Base-by-base conservation (phyloP, 1,140 invertebrate species). In the Bombus superbus region DNA sequence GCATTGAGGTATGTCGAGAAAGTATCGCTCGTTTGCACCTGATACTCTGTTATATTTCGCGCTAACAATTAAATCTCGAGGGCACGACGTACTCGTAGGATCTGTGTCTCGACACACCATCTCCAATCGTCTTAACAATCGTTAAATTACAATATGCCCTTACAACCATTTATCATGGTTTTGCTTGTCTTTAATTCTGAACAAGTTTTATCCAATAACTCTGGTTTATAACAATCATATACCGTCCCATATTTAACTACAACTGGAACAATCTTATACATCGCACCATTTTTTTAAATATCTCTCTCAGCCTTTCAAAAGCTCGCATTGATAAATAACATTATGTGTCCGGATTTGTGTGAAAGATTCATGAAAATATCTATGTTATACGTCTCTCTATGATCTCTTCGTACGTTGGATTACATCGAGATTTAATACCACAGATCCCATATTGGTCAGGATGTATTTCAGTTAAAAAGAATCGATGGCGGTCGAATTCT, bases 31-130 rank as follows among this genome's bases (percentile, higher is more conserved):
- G 35, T 68, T 53, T 69, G 32, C 8, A 66, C 42, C 28, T 22
- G 42, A 57, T 81, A 81, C 11, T 66, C 68, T 73, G 53, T 81
- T 74, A 53, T 42, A 81, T 64, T 32, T 85, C 84, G 71, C 71
- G n/a, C 59, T 44, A 85, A 85, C 84, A 75, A 85, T 81, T 28
- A 64, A 62, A 62, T 72, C 38, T 71, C 57, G 38, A 74, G 25
- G 28, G 40, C 73, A 73, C 40, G 66, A 72, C 74, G 35, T 71
- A 28, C 38, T 38, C 76, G 35, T 62, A 47, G 3, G 22, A 73
- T 22, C 38, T 53, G 0, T n/a, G 8, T 25, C 3, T 32, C 5
- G 44, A 44, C 64, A 74, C 38, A 44, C 44, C 44, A 81, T 28
- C 32, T 57, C 59, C 42, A 74, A 35, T 81, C 38, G 11, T 59